phyloP scores from a whole-genome alignment of 2,113 vertebrate genomes.

The Trichechus manatus region DNA sequence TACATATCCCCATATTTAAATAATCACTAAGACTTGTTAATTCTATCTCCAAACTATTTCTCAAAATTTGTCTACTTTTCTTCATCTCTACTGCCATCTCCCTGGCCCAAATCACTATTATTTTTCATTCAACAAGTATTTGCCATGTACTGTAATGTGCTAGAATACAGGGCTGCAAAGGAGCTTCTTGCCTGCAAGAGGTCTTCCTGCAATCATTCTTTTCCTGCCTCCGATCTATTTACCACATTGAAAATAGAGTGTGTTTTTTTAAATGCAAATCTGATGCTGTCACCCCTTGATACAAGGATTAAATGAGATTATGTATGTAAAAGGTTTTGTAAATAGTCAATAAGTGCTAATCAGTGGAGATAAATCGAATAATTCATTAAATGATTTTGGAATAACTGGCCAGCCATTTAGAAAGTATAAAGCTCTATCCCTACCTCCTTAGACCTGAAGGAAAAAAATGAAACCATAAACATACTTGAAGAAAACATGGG shows the following conservation, averaged over 20 bases:
- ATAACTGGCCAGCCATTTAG: neutral
- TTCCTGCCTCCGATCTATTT: neutral
- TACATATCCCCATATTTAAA: neutral
- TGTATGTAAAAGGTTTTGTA: slow-evolving; percentile 23
- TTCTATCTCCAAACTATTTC: slow-evolving; percentile 42
- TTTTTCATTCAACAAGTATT: slow-evolving; percentile 23
- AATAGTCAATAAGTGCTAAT: slow-evolving; percentile 42
- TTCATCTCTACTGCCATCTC: neutral
- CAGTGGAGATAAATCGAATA: neutral
- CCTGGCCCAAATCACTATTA: neutral
- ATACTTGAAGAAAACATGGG: neutral
- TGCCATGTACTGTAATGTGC: neutral
- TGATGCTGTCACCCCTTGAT: slow-evolving; percentile 42
- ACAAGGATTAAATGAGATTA: slow-evolving; percentile 48
- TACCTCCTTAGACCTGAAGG: slow-evolving; percentile 31
- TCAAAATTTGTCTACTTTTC: slow-evolving; percentile 29
- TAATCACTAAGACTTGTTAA: neutral
- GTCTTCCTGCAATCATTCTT: neutral
- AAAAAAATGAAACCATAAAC: slow-evolving; percentile 1
- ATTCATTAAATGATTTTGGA: slow-evolving; percentile 46
- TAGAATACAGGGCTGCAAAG: neutral
- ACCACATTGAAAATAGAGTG: neutral
- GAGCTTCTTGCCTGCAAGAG: neutral
- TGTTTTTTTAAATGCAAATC: neutral
- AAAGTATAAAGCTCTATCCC: neutral